A percentile compares a stretch with the other conserved stretches of the same genome.
These are phyloP conservation scores for Nephrocerus scutellatus DNA, from an alignment of 2,888 invertebrate genomes.

Conservation along the genomic window DNA sequence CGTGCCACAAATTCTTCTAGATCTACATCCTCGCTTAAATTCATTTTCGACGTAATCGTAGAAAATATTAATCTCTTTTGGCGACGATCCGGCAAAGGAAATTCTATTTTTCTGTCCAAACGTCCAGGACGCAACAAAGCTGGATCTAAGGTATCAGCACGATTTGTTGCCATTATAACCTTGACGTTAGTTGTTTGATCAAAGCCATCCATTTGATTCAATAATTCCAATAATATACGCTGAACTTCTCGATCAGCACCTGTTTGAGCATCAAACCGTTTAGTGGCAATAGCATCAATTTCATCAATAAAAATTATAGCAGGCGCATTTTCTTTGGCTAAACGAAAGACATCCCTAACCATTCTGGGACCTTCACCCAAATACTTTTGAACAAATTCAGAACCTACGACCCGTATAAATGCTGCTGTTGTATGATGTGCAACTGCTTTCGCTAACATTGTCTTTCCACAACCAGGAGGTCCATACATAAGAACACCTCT, in stretches of 20 bases:
- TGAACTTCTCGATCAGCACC: constrained; percentile 98
- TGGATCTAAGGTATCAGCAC: constrained; percentile 98
- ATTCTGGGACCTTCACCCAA: constrained; percentile 98
- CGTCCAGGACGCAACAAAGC: constrained; percentile 64
- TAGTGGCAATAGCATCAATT: constrained; percentile 99
- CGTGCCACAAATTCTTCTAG: constrained; percentile 97
- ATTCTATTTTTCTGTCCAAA: constrained; percentile 97
- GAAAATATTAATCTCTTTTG: constrained; percentile 96
- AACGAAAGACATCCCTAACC: constrained; percentile 97
- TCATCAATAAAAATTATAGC: constrained; percentile 99
- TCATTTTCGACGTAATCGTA: constrained; percentile 96
- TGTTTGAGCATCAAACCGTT: constrained; percentile 97
- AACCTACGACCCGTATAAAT: constrained; percentile 97
- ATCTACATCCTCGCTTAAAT: constrained; percentile 96
- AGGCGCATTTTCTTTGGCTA: constrained; percentile 98
- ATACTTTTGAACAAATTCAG: constrained; percentile 99
- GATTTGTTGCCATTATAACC: constrained; percentile 94
- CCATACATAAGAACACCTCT: constrained; percentile 98
- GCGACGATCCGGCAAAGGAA: constrained; percentile 82
- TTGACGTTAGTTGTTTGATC: constrained; percentile 99
- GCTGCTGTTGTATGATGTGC: constrained; percentile 99
- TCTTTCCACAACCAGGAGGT: constrained; percentile 99
- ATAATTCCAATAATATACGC: constrained; percentile 88
- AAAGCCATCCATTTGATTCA: constrained; percentile 99
- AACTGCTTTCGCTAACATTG: constrained; percentile 98